Evolutionary conservation across 2,888 invertebrate species (phyloP).

Genomic region (Pristionchus exspectatus): DNA sequence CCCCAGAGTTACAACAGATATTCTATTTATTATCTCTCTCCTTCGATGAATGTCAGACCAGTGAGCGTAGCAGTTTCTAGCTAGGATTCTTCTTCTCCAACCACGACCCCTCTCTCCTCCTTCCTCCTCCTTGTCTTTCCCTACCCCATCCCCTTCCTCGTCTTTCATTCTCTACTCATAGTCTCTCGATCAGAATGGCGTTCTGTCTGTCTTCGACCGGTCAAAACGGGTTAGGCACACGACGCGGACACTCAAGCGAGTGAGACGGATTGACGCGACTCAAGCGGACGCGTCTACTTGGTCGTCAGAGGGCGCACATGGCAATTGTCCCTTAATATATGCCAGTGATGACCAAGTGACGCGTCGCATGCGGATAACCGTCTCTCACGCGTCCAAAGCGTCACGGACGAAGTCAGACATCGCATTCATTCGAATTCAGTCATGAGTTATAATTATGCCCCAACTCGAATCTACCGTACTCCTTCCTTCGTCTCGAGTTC

Average conservation of each 20-base stretch:
- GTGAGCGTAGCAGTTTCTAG: slow-evolving; percentile 53
- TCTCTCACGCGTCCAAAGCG: slow-evolving; percentile 42
- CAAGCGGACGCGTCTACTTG: slow-evolving; percentile 11
- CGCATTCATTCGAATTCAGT: neutral
- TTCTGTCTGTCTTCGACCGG: slow-evolving; percentile 47
- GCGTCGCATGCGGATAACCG: neutral
- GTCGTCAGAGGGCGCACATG: slow-evolving; percentile 44
- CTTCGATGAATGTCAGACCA: slow-evolving; percentile 49
- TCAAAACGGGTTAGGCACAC: slow-evolving; percentile 48
- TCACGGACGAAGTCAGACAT: slow-evolving; percentile 43
- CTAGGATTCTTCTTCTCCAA: slow-evolving; percentile 9
- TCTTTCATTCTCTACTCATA: slow-evolving; percentile 34
- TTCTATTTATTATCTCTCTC: slow-evolving; percentile 38
- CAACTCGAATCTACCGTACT: neutral
- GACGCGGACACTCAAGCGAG: slow-evolving; percentile 47
- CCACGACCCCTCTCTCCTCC: slow-evolving; percentile 14
- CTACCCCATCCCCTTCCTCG: neutral
- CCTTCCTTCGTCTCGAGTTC: slow-evolving; percentile 14
- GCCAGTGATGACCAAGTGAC: slow-evolving; percentile 34
- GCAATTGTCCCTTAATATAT: slow-evolving; percentile 11
- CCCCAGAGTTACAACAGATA: slow-evolving; percentile 13
- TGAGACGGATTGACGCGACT: neutral
- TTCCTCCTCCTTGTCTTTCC: neutral
- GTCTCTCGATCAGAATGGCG: slow-evolving; percentile 36
- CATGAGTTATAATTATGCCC: neutral